These are phyloP conservation scores for Stegastes partitus DNA, from an alignment of 2,113 vertebrate species.

Conservation along the genomic window DNA sequence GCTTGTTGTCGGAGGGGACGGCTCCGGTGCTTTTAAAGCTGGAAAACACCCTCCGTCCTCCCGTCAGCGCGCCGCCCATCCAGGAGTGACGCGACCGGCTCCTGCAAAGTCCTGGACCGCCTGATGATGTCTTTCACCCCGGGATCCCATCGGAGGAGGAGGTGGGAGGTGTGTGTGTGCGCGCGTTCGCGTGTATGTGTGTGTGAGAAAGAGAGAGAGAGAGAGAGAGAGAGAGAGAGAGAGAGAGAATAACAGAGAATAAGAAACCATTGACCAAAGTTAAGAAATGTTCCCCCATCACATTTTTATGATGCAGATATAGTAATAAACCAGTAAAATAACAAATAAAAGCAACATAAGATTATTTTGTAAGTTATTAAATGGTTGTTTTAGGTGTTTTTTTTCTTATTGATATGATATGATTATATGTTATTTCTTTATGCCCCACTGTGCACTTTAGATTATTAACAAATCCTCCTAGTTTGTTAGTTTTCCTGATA, in stretches of 20 bases:
- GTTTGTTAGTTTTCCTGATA: no score
- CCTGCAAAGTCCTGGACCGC: slow-evolving; percentile 78
- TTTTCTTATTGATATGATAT: background rate
- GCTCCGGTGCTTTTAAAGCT: slow-evolving; percentile 93
- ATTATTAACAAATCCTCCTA: no score
- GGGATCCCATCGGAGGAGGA: slow-evolving; percentile 75
- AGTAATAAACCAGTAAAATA: no score
- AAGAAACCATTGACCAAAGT: slow-evolving; percentile 1
- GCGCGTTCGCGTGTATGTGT: background rate
- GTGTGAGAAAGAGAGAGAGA: background rate
- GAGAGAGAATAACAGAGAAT: background rate
- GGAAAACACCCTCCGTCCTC: slow-evolving; percentile 90
- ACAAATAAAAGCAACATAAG: no score
- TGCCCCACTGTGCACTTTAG: no score
- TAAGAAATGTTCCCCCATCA: slow-evolving; percentile 8
- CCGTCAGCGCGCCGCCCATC: slow-evolving; percentile 86
- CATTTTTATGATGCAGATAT: slow-evolving; percentile 10
- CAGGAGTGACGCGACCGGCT: slow-evolving; percentile 85
- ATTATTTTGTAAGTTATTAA: no score
- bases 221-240: background rate
- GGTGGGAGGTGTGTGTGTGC: slow-evolving; percentile 35
- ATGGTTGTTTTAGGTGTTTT: background rate
- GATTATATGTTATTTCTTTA: background rate
- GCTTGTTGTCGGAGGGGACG: slow-evolving; percentile 81
- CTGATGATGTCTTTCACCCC: slow-evolving; percentile 64